Percentiles rank a stretch among this genome's conserved stretches.
phyloP scores from a whole-genome alignment of 2,888 invertebrate species.

The Amaurobius ferox region DNA sequence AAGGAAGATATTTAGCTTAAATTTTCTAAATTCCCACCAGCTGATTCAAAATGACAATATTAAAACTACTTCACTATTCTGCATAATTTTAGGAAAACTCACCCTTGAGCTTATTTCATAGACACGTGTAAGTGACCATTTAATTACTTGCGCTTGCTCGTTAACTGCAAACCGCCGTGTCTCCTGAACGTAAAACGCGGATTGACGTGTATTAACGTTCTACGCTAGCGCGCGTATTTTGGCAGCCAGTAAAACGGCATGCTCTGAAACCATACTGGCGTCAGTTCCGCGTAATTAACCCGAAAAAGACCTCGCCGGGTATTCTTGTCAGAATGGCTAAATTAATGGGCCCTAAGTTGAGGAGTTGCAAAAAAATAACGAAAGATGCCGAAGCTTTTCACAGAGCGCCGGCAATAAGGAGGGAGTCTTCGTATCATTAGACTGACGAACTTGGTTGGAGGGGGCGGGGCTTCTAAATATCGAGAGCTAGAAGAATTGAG shows the following conservation, averaged over 20 bases:
- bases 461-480: neutral
- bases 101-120: neutral
- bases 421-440: neutral
- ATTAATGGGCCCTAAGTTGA: slow-evolving; percentile 28
- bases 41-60: too few species aligned
- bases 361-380: neutral
- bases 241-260: slow-evolving; percentile 40
- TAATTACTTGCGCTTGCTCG: slow-evolving; percentile 7
- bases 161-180: neutral
- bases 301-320: slow-evolving; percentile 26
- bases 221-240: slow-evolving; percentile 34
- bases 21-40: too few species aligned
- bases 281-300: slow-evolving; percentile 52
- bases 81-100: too few species aligned
- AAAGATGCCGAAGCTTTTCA: neutral
- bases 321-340: slow-evolving; percentile 20
- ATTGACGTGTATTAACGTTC: slow-evolving; percentile 7
- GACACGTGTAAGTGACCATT: slow-evolving; percentile 33
- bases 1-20: too few species aligned
- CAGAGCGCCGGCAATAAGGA: neutral
- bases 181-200: slow-evolving; percentile 14
- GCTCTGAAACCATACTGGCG: slow-evolving; percentile 48
- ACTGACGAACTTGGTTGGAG: neutral
- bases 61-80: too few species aligned
- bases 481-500: neutral